Conservation (phyloP, 1,140 invertebrate genomes). For the Rhyacophila brunnea region DNA sequence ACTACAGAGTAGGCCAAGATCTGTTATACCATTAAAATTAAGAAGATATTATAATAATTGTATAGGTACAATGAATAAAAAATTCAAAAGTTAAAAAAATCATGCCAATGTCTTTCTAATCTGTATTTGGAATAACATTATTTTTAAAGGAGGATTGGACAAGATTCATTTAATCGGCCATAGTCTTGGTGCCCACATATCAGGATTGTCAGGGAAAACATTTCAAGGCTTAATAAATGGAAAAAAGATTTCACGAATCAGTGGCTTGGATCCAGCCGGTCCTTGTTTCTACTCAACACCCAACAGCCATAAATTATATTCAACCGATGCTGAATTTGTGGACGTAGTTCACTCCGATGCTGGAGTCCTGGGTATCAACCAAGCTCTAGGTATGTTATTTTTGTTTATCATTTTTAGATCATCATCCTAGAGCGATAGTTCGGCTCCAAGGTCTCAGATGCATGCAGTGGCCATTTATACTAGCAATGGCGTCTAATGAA, state of each 20-base stretch:
- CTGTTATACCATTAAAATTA: too few relatives aligned
- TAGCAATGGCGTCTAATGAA: too few relatives aligned
- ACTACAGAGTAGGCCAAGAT: too few relatives aligned
- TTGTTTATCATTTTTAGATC: too few relatives aligned
- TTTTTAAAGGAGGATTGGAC: conserved; percentile 36
- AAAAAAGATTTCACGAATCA: conserved; percentile 57
- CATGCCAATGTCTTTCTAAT: not conserved
- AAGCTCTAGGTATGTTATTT: conserved; percentile 2
- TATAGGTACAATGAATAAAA: not conserved
- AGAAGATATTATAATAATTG: too few relatives aligned
- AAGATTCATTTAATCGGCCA: conserved; percentile 74
- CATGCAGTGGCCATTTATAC: too few relatives aligned
- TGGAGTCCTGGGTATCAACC: not conserved
- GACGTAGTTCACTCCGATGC: conserved; percentile 72
- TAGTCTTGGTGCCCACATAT: conserved; percentile 80
- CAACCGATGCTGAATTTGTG: conserved; percentile 67
- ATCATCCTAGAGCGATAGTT: too few relatives aligned
- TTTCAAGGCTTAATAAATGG: conserved; percentile 45
- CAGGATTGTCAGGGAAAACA: conserved; percentile 68
- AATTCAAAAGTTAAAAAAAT: not conserved
- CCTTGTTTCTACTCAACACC: conserved; percentile 62
- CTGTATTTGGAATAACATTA: not conserved
- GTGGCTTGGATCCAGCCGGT: conserved; percentile 70
- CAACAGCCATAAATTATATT: conserved; percentile 56
- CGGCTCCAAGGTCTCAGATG: too few relatives aligned